Percentiles rank a stretch among this genome's conserved stretches.
Evolutionary conservation across 2,888 invertebrate species (phyloP).

Genomic region (Lasioglossum lativentre): DNA sequence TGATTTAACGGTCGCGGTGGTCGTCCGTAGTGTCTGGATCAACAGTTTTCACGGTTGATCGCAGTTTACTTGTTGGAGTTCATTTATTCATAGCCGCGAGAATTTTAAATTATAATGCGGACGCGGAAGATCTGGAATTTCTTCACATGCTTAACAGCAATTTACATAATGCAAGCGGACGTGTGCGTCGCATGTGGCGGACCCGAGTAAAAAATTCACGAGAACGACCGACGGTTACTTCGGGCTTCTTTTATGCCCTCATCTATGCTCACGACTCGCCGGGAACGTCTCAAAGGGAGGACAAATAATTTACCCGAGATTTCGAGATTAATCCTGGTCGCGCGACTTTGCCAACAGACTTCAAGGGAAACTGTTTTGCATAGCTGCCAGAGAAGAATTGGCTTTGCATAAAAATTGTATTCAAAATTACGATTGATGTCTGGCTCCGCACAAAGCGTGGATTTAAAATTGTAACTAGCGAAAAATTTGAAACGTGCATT

Average conservation of each 20-base stretch:
- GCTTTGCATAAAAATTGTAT: conserved; percentile 9
- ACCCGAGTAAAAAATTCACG: conserved; percentile 44
- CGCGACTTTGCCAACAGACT: neutral
- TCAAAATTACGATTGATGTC: conserved; percentile 1
- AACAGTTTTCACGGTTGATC: conserved; percentile 3
- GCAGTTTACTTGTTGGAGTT: conserved; percentile 19
- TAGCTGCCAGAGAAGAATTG: conserved; percentile 5
- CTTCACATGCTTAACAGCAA: conserved; percentile 52
- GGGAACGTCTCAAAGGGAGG: conserved; percentile 16
- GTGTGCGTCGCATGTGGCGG: conserved; percentile 44
- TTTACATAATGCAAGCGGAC: conserved; percentile 47
- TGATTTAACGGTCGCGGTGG: neutral
- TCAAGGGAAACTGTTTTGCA: conserved; percentile 12
- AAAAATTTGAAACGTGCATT: neutral
- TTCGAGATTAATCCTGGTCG: conserved; percentile 28
- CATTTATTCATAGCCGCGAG: conserved; percentile 39
- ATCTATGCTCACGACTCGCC: conserved; percentile 8
- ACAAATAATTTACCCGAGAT: conserved; percentile 42
- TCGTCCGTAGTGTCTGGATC: neutral
- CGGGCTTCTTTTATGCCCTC: conserved; percentile 25
- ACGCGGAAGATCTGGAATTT: conserved; percentile 43
- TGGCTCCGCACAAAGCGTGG: neutral
- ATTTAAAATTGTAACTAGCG: neutral
- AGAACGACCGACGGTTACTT: conserved; percentile 44
- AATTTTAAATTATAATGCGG: conserved; percentile 52